Conservation (phyloP, 1,140 invertebrate genomes). For the Littorina saxatilis region DNA sequence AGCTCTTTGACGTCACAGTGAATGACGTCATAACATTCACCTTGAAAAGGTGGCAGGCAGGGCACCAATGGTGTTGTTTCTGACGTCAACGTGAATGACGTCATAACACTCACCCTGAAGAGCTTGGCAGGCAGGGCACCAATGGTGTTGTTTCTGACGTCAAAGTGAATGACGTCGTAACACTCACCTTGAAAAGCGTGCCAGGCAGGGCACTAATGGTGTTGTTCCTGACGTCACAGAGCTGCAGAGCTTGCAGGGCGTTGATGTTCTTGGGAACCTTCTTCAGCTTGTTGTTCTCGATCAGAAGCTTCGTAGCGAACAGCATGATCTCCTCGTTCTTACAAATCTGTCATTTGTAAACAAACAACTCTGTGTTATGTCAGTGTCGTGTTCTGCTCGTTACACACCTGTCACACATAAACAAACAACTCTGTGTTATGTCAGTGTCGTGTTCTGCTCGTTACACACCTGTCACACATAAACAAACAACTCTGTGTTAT, state of each 20-base stretch:
- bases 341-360: slow-evolving; percentile 48
- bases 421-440: neutral
- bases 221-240: slow-evolving; percentile 65
- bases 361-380: neutral
- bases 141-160: slow-evolving; percentile 64
- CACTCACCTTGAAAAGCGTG: slow-evolving; percentile 51
- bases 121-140: slow-evolving; percentile 63
- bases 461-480: neutral
- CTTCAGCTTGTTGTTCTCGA: slow-evolving; percentile 70
- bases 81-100: too few relatives aligned
- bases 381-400: neutral
- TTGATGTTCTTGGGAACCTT: slow-evolving; percentile 68
- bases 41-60: too few relatives aligned
- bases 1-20: too few relatives aligned
- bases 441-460: neutral
- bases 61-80: too few relatives aligned
- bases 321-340: slow-evolving; percentile 70
- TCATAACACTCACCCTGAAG: slow-evolving; percentile 37
- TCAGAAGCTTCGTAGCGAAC: slow-evolving; percentile 56
- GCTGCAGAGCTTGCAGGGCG: slow-evolving; percentile 56
- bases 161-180: too few relatives aligned
- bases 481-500: neutral
- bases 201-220: slow-evolving; percentile 60
- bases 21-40: too few relatives aligned
- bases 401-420: neutral